These are phyloP conservation scores for Odobenus rosmarus DNA, from an alignment of 2,113 vertebrate genomes.

Conservation along the genomic window DNA sequence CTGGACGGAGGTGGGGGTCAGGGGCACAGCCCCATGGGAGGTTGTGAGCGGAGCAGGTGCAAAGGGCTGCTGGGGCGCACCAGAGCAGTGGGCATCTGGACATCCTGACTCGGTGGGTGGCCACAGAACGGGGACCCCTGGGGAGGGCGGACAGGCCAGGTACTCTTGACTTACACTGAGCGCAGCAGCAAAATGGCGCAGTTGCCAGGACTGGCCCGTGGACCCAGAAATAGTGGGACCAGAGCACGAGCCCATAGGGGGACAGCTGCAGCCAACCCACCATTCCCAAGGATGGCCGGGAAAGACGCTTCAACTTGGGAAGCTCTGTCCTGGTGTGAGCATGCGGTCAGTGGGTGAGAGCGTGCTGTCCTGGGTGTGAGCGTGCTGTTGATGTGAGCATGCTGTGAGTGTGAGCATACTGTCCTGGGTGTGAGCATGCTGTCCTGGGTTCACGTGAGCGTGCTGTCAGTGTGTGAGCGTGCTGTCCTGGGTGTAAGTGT, in stretches of 20 bases:
- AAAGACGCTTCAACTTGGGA: not conserved
- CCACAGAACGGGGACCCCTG: not conserved
- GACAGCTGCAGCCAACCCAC: not conserved
- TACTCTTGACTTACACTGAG: not conserved
- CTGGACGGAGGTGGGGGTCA: not conserved
- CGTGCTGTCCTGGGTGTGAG: too few relatives aligned
- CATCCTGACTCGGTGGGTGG: not conserved
- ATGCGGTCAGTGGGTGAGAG: not conserved
- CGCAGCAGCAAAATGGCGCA: not conserved
- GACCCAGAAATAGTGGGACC: not conserved
- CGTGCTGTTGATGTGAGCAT: too few relatives aligned
- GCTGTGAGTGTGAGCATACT: too few relatives aligned
- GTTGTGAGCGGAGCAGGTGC: not conserved
- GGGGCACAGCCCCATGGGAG: not conserved
- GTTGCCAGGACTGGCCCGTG: not conserved
- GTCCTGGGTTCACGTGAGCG: too few relatives aligned
- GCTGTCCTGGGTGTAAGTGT: too few relatives aligned
- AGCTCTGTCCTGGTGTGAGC: not conserved
- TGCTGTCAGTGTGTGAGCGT: too few relatives aligned
- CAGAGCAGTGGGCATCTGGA: fast-evolving
- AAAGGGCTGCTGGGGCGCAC: not conserved
- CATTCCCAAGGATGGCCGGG: fast-evolving
- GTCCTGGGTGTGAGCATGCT: too few relatives aligned
- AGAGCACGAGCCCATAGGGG: not conserved
- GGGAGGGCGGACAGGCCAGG: too few relatives aligned